Evolutionary conservation across 2,888 invertebrate species (phyloP).

Genomic region (Gasteruption jaculator): DNA sequence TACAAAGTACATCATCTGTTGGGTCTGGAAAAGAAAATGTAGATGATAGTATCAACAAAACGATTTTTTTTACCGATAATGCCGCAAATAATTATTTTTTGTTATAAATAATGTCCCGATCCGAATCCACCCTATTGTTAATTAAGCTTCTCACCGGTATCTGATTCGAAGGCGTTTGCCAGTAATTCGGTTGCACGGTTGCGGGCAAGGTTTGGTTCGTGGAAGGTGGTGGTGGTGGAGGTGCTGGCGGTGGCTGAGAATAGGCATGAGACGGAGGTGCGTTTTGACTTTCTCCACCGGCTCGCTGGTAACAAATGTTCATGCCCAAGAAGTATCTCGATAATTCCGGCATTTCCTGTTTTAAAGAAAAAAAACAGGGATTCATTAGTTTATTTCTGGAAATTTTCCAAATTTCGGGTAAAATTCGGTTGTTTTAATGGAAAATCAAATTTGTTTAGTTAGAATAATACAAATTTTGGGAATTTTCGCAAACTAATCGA

Average conservation of each 20-base stretch:
- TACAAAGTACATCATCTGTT: conserved; percentile 48
- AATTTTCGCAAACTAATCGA: too few species aligned
- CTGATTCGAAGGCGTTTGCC: conserved; percentile 45
- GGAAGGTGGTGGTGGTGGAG: conserved; percentile 22
- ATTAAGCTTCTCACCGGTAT: conserved; percentile 38
- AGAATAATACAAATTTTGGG: too few species aligned
- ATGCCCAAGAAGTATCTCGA: conserved; percentile 47
- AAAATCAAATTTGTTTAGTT: too few species aligned
- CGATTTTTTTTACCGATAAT: too few species aligned
- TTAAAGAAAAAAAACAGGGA: conserved; percentile 2
- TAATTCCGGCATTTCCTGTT: conserved; percentile 42
- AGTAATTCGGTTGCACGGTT: conserved; percentile 39
- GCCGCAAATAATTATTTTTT: not conserved
- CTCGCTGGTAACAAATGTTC: conserved; percentile 45
- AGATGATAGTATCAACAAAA: too few species aligned
- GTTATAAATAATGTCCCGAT: not conserved
- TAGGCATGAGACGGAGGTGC: conserved; percentile 38
- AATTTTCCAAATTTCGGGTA: too few species aligned
- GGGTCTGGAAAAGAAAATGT: conserved; percentile 33
- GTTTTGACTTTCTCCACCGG: conserved; percentile 33
- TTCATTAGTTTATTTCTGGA: too few species aligned
- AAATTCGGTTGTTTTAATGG: too few species aligned
- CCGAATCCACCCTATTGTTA: too few species aligned
- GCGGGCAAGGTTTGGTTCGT: conserved; percentile 32
- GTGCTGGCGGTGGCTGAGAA: conserved; percentile 35